Base-by-base conservation (phyloP, 1,140 invertebrate species). In the Brachionus plicatilis region DNA sequence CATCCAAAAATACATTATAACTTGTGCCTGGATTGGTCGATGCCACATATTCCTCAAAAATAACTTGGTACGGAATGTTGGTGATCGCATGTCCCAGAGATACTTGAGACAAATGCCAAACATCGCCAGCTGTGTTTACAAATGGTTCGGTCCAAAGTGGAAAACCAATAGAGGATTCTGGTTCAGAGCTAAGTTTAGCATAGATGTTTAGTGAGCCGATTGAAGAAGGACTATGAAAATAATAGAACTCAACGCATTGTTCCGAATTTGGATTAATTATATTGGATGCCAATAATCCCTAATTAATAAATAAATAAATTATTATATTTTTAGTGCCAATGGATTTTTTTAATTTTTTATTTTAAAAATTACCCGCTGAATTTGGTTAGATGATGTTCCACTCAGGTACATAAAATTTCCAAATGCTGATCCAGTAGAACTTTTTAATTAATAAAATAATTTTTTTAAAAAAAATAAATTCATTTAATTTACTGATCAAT, bases 241-340 rank as follows among this genome's bases (percentile, higher is more conserved):
- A 83, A 33, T 68, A 83, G 53, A 83, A 83, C 53, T 83, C 82
- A 72, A 83, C 65, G 53, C 82, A 83, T 83, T 83, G 82, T 56
- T 83, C 82, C 2, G 29, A 29, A 41, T 83, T 83, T 27, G 82
- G 82, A 20, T 41, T 56, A 20, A 70, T 9, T 4, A 45, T 6
- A 50, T 72, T 50, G 5, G 24, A 83, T 50, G 24, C 33, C n/a
- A 72, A 68, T 41, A 65, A 37, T 3, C 33, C 79, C 41, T 66
- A 37, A 14, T 56, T 60, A 53, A 66, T n/a, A 37, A 37, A 37
- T 37, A 37, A 37, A 37, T 37, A 0, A 37, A 7, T 37, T 7
- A 37, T 0, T 37, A 7, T 0, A 37, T 37, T 37, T 37, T 37
- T 7, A 37, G 7, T 7, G 33, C 33, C 0, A 6, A 37, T 37